Base-by-base conservation (phyloP, 2,888 invertebrate species). In the Temnothorax unifasciatus region DNA sequence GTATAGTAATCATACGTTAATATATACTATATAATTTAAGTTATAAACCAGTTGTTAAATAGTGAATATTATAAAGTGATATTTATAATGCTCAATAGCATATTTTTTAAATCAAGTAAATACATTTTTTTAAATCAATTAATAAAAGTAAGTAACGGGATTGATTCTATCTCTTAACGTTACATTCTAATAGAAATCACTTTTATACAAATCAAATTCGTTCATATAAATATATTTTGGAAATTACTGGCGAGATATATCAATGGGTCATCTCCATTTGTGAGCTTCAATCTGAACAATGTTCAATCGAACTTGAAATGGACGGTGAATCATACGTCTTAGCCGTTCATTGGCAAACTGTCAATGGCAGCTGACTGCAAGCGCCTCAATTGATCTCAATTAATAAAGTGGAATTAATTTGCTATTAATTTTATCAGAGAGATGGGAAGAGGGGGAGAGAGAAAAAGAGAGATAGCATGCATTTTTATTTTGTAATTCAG, bases 331-430 rank as follows among this genome's bases (percentile, higher is more conserved):
- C 54, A 77, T 77, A 68, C 44, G 13, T 77, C 77, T 77, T 77
- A 54, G 54, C 18, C 29, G 68, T 29, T 68, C 77, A 77, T 77
- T 77, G 77, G 34, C 54, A 77, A 77, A 68, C 77, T 77, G 68
- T 77, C 77, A 57, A 68, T 77, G 77, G 54, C 77, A 77, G 68
- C 77, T 77, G 54, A 15, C 29, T 29, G 25, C 15, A 29, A 68
- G 15, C n/a, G 6, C 6, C 29, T 68, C 77, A 57, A 77, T 77
- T 34, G 54, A 29, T 29, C n/a, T n/a, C n/a, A 44, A 77, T 77
- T 77, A 77, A 76, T 52, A 76, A 77, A 77, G 29, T 13, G 18
- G 11, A 57, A 68, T 77, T 57, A 61, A 77, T 25, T 41, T 13
- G 21, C 44, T 50, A 75, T 21, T 44, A 66, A 66, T 66, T 66